Base-by-base conservation (phyloP, 2,113 vertebrate species). In the Centropus bengalensis region DNA sequence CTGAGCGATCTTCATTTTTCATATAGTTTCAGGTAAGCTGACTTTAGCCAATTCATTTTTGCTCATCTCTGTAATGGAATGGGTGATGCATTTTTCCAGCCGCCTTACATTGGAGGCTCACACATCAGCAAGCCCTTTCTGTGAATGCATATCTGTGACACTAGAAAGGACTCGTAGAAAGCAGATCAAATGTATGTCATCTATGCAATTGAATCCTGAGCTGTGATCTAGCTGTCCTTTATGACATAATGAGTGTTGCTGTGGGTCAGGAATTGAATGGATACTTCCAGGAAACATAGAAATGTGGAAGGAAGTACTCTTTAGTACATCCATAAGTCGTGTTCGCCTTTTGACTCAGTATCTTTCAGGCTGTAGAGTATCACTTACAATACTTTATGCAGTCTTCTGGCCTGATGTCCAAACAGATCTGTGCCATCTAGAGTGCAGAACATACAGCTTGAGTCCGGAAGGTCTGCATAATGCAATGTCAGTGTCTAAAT, bases 281-380 rank as follows among this genome's bases (percentile, higher is more conserved):
- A 24, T 85, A 77, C 84, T 94, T 92, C 78, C 91, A 91, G 91
- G 87, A 88, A 94, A 92, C 91, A 92, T 49, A 3, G 2, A 56
- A 86, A 30, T 63, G n/a, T 45, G 4, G 38, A 38, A 74, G 78
- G 59, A 94, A 92, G 45, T 55, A 45, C 15, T 66, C 45, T 71
- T 66, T 30, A 69, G 18, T 55, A 38, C 33, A 77, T 63, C 33
- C 2, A 0, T 87, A 88, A 73, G 67, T 77, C 51, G 42, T 63
- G 24, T 51, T 96, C 94, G 62, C 62, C 89, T 82, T 94, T 87
- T 94, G 84, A 92, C 70, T 76, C 28, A 21, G 16, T 82, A 77
- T 33, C 32, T 45, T 45, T 17, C 44, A 45, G 44, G 44, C 44
- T 45, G 44, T 16, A 45, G 16, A 18, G 44, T 45, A 15, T 45